Base-by-base conservation (phyloP, 1,140 invertebrate species). In the Asbolus verrucosus region DNA sequence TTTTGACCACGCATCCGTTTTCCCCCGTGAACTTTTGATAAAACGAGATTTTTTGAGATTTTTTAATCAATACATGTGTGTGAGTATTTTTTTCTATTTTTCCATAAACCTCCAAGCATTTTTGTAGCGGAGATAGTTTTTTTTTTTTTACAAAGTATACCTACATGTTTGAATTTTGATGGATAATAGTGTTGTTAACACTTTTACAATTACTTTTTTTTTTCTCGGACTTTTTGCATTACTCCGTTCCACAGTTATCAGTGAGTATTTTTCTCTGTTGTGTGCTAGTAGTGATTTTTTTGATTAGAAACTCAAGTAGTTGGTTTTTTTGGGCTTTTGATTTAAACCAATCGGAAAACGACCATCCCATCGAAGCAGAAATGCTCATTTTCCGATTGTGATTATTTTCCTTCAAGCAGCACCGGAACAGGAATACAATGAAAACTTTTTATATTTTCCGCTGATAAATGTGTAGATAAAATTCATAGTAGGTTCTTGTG, bases 231-330 rank as follows among this genome's bases (percentile, higher is more conserved):
- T 79, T 81, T 81, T 81, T 81, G 79, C 80, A 74, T 75, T 77
- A 80, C 79, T 75, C 78, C 77, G 79, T 78, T 61, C 79, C 71
- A 75, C 81, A 81, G 81, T 75, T 67, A 67, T 73, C 62, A 75
- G 81, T 82, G 81, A 82, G 81, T 82, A 82, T 81, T 79, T 72
- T 74, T 80, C 76, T 76, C 70, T 81, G 76, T 80, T 80, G 76
- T 81, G 79, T 79, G 76, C 77, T 73, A 72, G 75, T 81, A 79
- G 79, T 76, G 68, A 69, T 36, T 66, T 54, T 54, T 54, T 13
- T 54, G 2, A 54, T 54, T 54, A 54, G 46, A 46, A 9, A 21
- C 16, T 54, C 14, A 6, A 68, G 72, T 78, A 78, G 74, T 76
- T 46, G n/a, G n/a, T 71, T 72, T 76, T 78, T 70, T 68, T 65